Evolutionary conservation across 92 coral and sea anemone species (phyloP), one percentile per base, ranked within the genome.

Genomic region (Virgularia gustaviana): DNA sequence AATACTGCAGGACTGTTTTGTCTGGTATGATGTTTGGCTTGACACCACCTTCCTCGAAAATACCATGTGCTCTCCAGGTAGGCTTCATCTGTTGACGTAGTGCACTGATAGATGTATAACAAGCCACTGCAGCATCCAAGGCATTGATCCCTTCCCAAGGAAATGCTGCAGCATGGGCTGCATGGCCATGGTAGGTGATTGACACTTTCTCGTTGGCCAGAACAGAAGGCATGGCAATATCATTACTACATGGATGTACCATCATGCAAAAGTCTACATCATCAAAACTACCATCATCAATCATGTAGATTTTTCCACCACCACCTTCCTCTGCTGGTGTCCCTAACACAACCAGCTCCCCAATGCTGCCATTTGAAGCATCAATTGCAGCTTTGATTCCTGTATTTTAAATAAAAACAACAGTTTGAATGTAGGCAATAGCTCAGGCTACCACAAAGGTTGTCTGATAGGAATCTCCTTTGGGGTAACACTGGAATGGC

Each of bases 91-190:
- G 96, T 36, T 90, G 96, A 19, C 96, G 83, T 57, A 90, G 47
- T 72, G 80, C 72, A 38, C 96, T 90, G 19, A 90, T 68, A 51
- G 65, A 82, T 49, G 57, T 85, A 65, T 90, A 90, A 20, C 86
- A 91, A 38, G 82, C 63, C 19, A 90, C 88, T 31, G 90, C 96
- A 36, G 96, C 97, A 85, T 90, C 97, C 28, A 90, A 58, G 1
- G 97, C 95, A 81, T 90, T 90, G 70, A 88, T 47, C 25, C 97
- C 97, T 64, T 90, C 95, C 97, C 95, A 90, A 0, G 97, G 97
- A 45, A 88, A 88, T 19, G 90, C 90, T 0, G 95, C 95, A 18
- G 97, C 97, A 75, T 90, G 97, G 22, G 97, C 85, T 9, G 97
- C 76, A 47, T 70, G 86, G 15, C 97, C 97, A 76, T 79, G 79